Conservation (phyloP, 1,140 invertebrate genomes). For the Drosophila kurseongensis region DNA sequence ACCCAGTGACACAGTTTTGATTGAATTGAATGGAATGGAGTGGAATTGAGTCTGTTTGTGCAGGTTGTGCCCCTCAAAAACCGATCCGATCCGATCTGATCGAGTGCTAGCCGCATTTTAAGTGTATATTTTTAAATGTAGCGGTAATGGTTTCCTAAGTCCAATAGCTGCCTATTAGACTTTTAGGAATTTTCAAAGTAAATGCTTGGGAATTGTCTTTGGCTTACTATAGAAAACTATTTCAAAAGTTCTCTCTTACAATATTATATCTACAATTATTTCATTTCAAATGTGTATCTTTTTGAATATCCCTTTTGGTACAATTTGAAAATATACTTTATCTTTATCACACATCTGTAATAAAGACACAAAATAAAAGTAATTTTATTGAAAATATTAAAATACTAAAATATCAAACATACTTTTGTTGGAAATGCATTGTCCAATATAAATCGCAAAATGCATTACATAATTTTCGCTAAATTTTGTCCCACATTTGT, state of each 20-base stretch:
- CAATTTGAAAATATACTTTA: too few relatives aligned
- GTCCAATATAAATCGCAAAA: too few relatives aligned
- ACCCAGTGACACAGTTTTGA: constrained; percentile 74
- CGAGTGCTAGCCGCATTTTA: constrained; percentile 20
- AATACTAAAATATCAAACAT: too few relatives aligned
- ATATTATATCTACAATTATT: too few relatives aligned
- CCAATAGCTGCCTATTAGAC: constrained; percentile 5
- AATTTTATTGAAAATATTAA: too few relatives aligned
- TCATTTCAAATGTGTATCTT: too few relatives aligned
- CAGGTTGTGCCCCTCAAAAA: constrained; percentile 12
- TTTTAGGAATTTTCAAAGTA: constrained; percentile 2
- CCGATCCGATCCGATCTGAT: constrained; percentile 29
- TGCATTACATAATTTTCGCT: neutral
- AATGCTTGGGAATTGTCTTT: neutral
- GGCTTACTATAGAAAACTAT: too few relatives aligned
- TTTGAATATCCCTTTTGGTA: too few relatives aligned
- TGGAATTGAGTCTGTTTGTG: constrained; percentile 28
- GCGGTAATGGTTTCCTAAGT: constrained; percentile 1
- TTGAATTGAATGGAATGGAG: constrained; percentile 29
- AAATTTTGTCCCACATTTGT: neutral
- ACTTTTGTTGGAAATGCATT: too few relatives aligned
- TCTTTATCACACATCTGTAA: too few relatives aligned
- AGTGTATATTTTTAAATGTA: constrained; percentile 7
- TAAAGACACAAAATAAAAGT: too few relatives aligned
- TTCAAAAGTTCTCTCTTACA: too few relatives aligned